These are phyloP conservation scores for Palythoa grandiflora DNA, from an alignment of 92 coral and sea anemone genomes.

Conservation along the genomic window DNA sequence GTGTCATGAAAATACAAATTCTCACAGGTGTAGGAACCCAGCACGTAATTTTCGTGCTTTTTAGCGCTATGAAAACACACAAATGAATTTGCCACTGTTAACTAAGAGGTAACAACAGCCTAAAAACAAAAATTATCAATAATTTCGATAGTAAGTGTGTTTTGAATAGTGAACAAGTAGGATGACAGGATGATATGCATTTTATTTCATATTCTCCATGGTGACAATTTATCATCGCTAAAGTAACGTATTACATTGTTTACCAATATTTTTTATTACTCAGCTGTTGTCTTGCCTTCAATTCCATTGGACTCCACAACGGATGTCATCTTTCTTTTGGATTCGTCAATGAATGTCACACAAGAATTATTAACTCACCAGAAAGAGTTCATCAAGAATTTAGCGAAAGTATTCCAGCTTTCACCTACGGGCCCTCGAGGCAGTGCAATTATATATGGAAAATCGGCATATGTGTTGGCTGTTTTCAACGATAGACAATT, in stretches of 20 bases:
- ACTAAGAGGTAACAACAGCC: no score
- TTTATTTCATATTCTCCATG: not conserved
- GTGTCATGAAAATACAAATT: no score
- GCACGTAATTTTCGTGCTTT: no score
- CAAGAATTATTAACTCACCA: not conserved
- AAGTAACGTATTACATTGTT: not conserved
- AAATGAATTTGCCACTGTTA: no score
- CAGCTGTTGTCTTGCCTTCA: slow-evolving; percentile 3
- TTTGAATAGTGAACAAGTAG: no score
- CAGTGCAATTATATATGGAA: slow-evolving; percentile 1
- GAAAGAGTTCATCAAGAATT: slow-evolving; percentile 27
- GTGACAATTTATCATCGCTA: not conserved
- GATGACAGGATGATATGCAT: no score
- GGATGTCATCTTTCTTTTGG: slow-evolving; percentile 40
- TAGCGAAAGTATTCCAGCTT: slow-evolving; percentile 35
- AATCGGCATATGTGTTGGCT: not conserved
- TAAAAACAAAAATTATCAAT: no score
- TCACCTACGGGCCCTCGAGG: slow-evolving; percentile 37
- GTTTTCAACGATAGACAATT: slow-evolving; percentile 40
- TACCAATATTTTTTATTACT: not conserved
- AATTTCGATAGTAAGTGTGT: no score
- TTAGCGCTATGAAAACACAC: no score
- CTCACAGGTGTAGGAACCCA: no score
- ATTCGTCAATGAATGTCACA: not conserved
- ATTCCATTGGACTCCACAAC: slow-evolving; percentile 26